Evolutionary conservation across 2,888 invertebrate species (phyloP).

Genomic region (Spodoptera picta): DNA sequence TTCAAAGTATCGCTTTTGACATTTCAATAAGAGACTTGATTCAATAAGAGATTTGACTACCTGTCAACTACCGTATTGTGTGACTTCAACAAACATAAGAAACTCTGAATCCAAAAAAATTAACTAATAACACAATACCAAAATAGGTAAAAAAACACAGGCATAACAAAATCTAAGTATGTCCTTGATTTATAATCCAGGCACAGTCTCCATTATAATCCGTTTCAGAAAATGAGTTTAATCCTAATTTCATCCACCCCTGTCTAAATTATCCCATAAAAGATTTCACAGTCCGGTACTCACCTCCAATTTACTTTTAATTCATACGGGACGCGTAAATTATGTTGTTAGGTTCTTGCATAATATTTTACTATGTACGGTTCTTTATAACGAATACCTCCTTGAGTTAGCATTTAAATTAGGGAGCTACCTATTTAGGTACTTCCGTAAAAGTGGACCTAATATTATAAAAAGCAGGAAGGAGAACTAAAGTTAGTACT

Average conservation of each 20-base stretch:
- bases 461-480: constrained; percentile 35
- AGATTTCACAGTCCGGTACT: constrained; percentile 67
- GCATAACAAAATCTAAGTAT: too few species aligned
- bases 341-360: constrained; percentile 59
- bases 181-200: too few species aligned
- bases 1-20: too few species aligned
- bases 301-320: constrained; percentile 66
- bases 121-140: too few species aligned
- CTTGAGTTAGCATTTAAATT: constrained; percentile 48
- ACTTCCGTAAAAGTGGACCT: constrained; percentile 25
- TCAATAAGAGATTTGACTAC: too few species aligned
- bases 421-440: constrained; percentile 11
- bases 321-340: constrained; percentile 64
- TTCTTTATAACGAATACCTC: constrained; percentile 48
- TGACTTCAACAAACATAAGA: too few species aligned
- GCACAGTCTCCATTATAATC: constrained; percentile 29
- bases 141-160: too few species aligned
- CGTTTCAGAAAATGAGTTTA: constrained; percentile 44
- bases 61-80: too few species aligned
- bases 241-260: constrained; percentile 61
- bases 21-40: too few species aligned
- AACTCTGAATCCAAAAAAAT: too few species aligned
- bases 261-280: constrained; percentile 61
- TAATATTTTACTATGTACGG: constrained; percentile 61
- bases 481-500: too few species aligned